A percentile compares a stretch with the other conserved stretches of the same genome.
These are phyloP conservation scores for Avahi laniger DNA, from an alignment of 2,797 vertebrate genomes.

Conservation along the genomic window DNA sequence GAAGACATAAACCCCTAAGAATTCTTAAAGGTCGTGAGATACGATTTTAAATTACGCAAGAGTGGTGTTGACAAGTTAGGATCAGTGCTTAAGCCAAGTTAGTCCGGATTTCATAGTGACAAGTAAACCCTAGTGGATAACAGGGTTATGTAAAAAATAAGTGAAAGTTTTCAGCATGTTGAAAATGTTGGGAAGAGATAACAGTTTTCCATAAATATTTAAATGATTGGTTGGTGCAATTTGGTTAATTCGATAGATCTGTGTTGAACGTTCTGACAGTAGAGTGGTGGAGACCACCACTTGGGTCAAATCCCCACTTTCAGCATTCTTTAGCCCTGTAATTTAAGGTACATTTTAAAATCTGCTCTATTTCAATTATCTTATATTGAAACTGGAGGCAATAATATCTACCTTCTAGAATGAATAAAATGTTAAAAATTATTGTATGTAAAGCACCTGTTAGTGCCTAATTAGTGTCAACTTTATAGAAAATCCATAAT, in stretches of 20 bases:
- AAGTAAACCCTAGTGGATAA: not conserved
- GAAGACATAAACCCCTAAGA: not conserved
- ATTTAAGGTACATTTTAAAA: not conserved
- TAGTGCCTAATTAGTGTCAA: not conserved
- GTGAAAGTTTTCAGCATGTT: not conserved
- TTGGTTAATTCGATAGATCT: not conserved
- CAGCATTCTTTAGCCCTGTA: not conserved
- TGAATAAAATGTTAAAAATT: not conserved
- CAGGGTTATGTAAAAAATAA: not conserved
- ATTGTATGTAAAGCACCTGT: not conserved
- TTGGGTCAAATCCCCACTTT: not conserved
- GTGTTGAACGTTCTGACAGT: not conserved
- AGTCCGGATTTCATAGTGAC: not conserved
- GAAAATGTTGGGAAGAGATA: not conserved
- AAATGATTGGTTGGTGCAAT: not conserved
- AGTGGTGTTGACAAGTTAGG: not conserved
- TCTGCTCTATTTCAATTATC: not conserved
- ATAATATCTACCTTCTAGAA: not conserved
- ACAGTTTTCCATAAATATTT: not conserved
- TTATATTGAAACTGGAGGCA: not conserved
- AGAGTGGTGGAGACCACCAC: not conserved
- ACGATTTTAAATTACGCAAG: slow-evolving; percentile 37
- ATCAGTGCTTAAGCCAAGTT: not conserved
- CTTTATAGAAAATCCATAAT: not conserved
- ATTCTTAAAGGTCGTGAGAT: not conserved